Conservation (phyloP, 2,888 invertebrate species). For the Harmothoe impar region DNA sequence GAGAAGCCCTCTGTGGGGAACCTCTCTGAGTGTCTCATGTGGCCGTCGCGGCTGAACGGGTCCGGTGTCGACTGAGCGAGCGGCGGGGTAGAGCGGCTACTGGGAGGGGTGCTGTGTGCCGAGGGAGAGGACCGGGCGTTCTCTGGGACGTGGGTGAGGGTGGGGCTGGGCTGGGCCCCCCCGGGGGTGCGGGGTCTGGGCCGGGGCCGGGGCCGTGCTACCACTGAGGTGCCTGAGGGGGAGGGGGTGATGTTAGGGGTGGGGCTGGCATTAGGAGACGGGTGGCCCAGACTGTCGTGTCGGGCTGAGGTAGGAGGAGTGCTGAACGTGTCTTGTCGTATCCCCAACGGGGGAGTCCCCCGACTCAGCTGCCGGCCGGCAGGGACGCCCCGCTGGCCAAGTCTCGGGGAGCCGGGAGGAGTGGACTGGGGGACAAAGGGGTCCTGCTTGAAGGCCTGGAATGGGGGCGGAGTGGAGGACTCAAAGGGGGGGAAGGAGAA, state of each 20-base stretch:
- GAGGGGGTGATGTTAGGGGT: constrained; percentile 42
- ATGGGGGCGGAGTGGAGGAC: constrained; percentile 50
- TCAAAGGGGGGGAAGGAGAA: constrained; percentile 51
- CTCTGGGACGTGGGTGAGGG: constrained; percentile 50
- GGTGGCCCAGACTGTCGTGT: constrained; percentile 13
- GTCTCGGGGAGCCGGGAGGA: constrained; percentile 36
- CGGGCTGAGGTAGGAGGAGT: constrained; percentile 27
- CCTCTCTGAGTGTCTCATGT: constrained; percentile 40
- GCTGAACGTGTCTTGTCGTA: not conserved
- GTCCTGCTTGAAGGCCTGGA: constrained; percentile 57
- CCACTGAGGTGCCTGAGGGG: constrained; percentile 31
- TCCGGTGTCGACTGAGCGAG: not conserved
- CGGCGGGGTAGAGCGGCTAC: not conserved
- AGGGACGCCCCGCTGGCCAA: not conserved
- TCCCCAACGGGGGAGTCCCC: not conserved
- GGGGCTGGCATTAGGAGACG: constrained; percentile 48
- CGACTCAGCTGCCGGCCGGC: not conserved
- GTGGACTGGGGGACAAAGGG: constrained; percentile 7
- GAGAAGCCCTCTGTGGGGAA: constrained; percentile 48
- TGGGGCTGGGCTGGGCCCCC: constrained; percentile 14
- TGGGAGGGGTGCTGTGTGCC: constrained; percentile 38
- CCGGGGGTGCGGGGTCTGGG: constrained; percentile 62
- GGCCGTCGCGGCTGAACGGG: constrained; percentile 40
- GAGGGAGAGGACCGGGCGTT: not conserved
- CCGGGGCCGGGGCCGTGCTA: constrained; percentile 57